Evolutionary conservation across 2,888 invertebrate species (phyloP), one percentile per base, ranked within the genome.

Genomic region (Drosophila colorata): DNA sequence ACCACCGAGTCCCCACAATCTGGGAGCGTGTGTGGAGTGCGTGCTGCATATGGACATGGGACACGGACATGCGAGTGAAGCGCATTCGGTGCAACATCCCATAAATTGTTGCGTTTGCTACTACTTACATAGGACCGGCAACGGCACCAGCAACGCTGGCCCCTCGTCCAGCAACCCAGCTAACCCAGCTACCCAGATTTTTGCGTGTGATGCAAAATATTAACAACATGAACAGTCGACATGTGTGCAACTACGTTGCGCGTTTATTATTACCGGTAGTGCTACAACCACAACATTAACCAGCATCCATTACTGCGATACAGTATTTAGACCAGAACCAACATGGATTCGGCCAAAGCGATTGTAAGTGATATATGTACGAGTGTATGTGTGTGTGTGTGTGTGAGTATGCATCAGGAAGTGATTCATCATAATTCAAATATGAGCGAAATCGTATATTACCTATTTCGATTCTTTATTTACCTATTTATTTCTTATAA

Each of bases 201-300:
- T 76, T 65, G 82, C 83, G 74, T 72, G 82, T 72, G 86, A 80
- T 83, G 86, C 79, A 74, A 83, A 85, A 80, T 78, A 88, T 86
- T 84, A 87, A 88, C 85, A 85, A 87, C 80, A 82, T 88, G 75
- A 64, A 69, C 76, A 76, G 64, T 80, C 80, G 88, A 89, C 88
- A 88, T 85, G 85, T 87, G 79, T 74, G 80, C 69, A 80, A 83
- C 75, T 74, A 69, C 74, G 53, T 64, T 74, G 52, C 51, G 74
- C 74, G 73, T 73, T 74, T 73, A 73, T 72, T 72, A 73, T 68
- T 73, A 53, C 71, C 40, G 44, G 43, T 53, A 59, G 46, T 61
- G 60, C 49, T 48, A 57, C 57, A 59, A 35, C 38, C n/a, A 2
- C 56, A 28, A 40, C 61, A 47, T 37, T 56, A 33, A 38, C 46